Evolutionary conservation across 2,797 vertebrate species (phyloP), one percentile per base, ranked within the genome.

Genomic region (Phoxinus dragarum): DNA sequence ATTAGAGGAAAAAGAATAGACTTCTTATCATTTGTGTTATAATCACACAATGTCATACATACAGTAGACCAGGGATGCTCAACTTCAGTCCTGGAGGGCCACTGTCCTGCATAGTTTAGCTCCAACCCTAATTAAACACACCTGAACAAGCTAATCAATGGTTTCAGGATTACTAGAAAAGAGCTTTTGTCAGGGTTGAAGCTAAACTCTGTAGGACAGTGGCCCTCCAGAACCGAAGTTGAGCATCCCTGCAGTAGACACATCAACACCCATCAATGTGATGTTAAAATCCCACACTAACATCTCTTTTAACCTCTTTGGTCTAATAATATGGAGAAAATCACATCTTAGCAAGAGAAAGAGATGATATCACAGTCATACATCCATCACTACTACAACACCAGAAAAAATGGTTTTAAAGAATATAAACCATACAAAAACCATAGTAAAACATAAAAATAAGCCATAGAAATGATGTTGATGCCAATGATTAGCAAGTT

Each of bases 401-500:
- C 16, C 56, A 31, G n/a, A 59, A 61, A 38, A 56, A 38, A 83
- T 52, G 72, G 3, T 76, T 76, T 17, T 4, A 66, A 83, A 44
- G 16, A 44, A 69, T 10, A 42, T 23, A 47, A 76, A 76, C 56
- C 21, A 56, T n/a, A 76, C 49, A 59, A 59, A 40, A 77, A 36
- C 16, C 21, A n/a, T 40, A 64, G 2, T 21, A 44, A 79, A 79
- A 17, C 56, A 17, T 59, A 12, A 42, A 42, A 40, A 27, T 21
- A 68, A 47, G 54, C 12, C 17, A 78, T 36, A 69, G 27, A 69
- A 69, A 78, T 69, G n/a, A 84, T 76, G 61, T 21, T 71, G 49
- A 69, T 69, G 82, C 59, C 81, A 49, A 66, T 75, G 81, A 66
- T 66, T 27, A 82, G 54, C 71, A n/a, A 66, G 71, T 31, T 42